Percentiles rank a stretch among this genome's conserved stretches.
Conservation (phyloP, 2,113 vertebrate genomes). For the Sitta europaea region DNA sequence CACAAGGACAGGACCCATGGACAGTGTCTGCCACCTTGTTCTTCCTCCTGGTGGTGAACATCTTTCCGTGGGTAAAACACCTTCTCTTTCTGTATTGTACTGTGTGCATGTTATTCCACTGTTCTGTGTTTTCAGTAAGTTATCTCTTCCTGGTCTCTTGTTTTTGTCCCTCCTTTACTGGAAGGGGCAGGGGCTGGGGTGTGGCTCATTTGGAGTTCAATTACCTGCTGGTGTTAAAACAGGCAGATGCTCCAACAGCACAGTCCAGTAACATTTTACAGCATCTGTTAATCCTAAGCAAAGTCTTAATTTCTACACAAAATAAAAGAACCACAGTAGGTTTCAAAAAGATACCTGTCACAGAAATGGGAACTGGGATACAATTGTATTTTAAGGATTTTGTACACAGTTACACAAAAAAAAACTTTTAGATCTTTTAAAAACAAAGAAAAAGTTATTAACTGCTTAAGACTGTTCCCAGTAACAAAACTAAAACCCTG, state of each 20-base stretch:
- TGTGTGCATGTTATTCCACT: too few relatives aligned
- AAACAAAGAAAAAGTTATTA: not conserved
- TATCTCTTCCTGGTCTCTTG: not conserved
- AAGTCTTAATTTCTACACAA: not conserved
- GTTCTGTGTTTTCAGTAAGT: not conserved
- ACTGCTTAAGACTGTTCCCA: not conserved
- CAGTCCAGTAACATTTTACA: not conserved
- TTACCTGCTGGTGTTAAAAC: not conserved
- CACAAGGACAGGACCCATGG: rapidly evolving
- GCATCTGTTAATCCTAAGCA: not conserved
- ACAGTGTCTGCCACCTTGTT: not conserved
- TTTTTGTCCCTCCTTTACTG: not conserved
- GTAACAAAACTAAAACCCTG: not conserved
- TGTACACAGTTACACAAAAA: not conserved
- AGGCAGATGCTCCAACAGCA: not conserved
- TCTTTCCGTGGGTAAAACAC: not conserved
- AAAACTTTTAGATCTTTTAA: not conserved
- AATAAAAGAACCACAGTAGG: not conserved
- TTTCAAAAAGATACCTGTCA: not conserved
- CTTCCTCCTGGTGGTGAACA: not conserved
- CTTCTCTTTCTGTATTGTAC: not conserved
- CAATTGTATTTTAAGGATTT: not conserved
- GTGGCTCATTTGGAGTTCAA: not conserved
- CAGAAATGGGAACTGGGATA: not conserved
- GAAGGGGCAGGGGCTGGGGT: not conserved